A percentile compares a stretch with the other conserved stretches of the same genome.
Conservation (phyloP, 2,113 vertebrate genomes). For the Parus major region DNA sequence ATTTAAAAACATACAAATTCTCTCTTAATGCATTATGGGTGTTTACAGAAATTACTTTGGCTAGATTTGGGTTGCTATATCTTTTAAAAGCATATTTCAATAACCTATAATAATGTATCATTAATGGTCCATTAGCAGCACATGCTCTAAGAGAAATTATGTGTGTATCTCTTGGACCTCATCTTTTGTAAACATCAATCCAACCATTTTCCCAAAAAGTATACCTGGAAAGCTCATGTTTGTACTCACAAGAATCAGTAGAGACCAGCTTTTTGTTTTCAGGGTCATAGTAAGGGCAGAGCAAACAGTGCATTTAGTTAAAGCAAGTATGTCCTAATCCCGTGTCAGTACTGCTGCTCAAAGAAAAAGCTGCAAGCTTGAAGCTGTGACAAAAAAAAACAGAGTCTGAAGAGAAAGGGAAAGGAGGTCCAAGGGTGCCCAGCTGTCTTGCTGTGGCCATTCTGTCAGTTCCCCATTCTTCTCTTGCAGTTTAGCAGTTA, state of each 20-base stretch:
- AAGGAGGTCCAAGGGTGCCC: not conserved
- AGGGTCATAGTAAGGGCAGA: slow-evolving; percentile 7
- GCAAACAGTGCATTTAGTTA: not conserved
- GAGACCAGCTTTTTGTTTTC: not conserved
- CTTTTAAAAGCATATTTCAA: slow-evolving; percentile 30
- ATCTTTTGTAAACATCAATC: not conserved
- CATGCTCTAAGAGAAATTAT: not conserved
- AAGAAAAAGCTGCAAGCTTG: not conserved
- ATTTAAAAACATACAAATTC: not conserved
- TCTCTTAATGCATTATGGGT: not conserved
- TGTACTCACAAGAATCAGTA: not conserved
- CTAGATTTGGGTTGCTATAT: not conserved
- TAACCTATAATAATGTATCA: not conserved
- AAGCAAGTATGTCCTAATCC: not conserved
- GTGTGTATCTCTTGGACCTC: not conserved
- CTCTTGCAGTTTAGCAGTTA: not conserved
- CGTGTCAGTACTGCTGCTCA: not conserved
- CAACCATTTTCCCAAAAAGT: not conserved
- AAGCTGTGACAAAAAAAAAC: not conserved
- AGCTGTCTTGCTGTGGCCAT: not conserved
- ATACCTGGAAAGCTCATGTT: not conserved
- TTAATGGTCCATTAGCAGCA: not conserved
- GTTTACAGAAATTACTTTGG: not conserved
- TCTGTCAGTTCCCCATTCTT: not conserved
- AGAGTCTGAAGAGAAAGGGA: not conserved